phyloP scores from a whole-genome alignment of 2,888 invertebrate genomes.

The Dasysyrphus albostriatus region DNA sequence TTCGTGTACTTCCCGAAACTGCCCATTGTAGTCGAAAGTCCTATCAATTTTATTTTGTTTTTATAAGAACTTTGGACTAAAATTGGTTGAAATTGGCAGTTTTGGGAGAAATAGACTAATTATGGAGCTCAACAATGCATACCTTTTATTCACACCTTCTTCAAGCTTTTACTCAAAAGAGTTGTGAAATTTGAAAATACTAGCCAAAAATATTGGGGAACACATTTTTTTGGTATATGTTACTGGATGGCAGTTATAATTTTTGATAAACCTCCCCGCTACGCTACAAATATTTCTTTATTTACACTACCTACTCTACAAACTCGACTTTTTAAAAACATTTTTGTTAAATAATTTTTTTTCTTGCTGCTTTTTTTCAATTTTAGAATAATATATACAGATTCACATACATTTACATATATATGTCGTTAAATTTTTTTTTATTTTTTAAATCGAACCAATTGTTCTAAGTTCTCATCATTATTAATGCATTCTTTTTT shows the following conservation, averaged over 20 bases:
- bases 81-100: too few species aligned
- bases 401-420: constrained; percentile 38
- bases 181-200: background rate
- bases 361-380: constrained; percentile 40
- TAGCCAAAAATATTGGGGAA: too few species aligned
- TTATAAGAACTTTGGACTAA: too few species aligned
- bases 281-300: constrained; percentile 33
- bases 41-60: too few species aligned
- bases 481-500: constrained; percentile 62
- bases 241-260: background rate
- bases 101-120: too few species aligned
- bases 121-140: too few species aligned
- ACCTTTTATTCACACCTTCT: too few species aligned
- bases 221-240: background rate
- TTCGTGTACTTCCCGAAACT: too few species aligned
- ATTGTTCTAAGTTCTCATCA: constrained; percentile 59
- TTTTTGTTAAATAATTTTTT: constrained; percentile 34
- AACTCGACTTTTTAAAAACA: constrained; percentile 35
- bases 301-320: constrained; percentile 33
- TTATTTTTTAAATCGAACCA: constrained; percentile 56
- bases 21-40: too few species aligned
- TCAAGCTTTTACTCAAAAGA: background rate
- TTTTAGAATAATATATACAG: constrained; percentile 64
- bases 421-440: constrained; percentile 52
- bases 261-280: constrained; percentile 1